phyloP scores from a whole-genome alignment of 1,140 invertebrate genomes.

The Rhagoletis zephyria region DNA sequence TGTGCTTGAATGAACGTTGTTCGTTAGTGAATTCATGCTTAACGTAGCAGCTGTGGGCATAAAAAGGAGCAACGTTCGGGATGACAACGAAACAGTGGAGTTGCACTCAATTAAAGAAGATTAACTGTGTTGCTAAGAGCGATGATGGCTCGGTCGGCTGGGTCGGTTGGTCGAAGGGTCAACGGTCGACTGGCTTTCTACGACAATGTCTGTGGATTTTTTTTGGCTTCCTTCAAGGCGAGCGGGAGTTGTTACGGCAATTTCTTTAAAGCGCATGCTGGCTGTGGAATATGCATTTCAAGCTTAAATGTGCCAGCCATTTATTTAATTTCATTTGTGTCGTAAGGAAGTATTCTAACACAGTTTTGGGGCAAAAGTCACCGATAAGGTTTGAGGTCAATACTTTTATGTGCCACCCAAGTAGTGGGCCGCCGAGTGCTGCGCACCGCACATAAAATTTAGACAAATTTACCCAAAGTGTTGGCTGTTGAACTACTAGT shows the following conservation, averaged over 20 bases:
- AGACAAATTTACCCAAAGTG: slow-evolving; percentile 21
- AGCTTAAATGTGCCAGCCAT: neutral
- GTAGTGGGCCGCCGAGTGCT: too few species aligned
- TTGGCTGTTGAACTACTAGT: neutral
- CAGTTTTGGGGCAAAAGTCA: neutral
- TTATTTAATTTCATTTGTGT: neutral
- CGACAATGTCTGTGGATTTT: neutral
- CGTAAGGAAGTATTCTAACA: neutral
- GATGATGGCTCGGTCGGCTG: neutral
- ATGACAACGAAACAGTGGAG: neutral
- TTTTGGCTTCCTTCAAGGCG: neutral
- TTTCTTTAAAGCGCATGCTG: neutral
- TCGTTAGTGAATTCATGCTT: neutral
- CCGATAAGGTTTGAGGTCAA: neutral
- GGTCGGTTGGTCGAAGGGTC: neutral
- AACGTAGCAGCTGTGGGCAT: neutral
- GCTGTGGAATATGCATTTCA: neutral
- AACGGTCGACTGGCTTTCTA: neutral
- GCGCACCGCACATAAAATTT: neutral
- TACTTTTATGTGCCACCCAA: neutral
- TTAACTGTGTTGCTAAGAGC: slow-evolving; percentile 19
- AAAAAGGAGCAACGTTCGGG: neutral
- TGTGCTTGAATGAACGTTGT: neutral
- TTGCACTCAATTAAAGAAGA: neutral
- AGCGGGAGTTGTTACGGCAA: neutral